phyloP scores from a whole-genome alignment of 1,140 invertebrate species.

The Drosophila lacertosa region DNA sequence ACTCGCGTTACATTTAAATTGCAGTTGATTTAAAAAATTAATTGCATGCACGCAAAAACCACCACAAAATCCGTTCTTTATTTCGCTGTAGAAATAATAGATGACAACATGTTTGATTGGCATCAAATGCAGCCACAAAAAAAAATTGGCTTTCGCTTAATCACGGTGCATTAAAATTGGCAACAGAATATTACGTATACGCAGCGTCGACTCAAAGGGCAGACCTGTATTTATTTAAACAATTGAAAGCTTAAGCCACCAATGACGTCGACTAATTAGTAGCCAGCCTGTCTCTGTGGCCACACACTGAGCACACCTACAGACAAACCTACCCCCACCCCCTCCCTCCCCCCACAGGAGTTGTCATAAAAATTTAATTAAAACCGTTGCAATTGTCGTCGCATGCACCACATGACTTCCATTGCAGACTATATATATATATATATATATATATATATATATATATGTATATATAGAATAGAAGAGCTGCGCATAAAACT shows the following conservation, averaged over 20 bases:
- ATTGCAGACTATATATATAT: constrained; percentile 17
- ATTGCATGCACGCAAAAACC: not conserved
- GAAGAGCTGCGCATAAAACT: constrained; percentile 14
- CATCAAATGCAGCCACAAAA: not conserved
- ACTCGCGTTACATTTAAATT: not conserved
- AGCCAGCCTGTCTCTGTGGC: constrained; percentile 11
- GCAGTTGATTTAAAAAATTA: not conserved
- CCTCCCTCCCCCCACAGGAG: not conserved
- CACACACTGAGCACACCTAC: constrained; percentile 6
- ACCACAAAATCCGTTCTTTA: not conserved
- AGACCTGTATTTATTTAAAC: constrained; percentile 25
- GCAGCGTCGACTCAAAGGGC: constrained; percentile 14
- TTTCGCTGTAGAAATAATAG: not conserved
- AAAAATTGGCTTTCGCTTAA: constrained; percentile 21
- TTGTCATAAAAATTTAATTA: constrained; percentile 51
- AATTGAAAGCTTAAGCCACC: constrained; percentile 37
- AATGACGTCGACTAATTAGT: constrained; percentile 36
- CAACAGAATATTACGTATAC: constrained; percentile 30
- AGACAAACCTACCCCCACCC: not conserved
- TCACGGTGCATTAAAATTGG: constrained; percentile 8
- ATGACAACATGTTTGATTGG: not conserved
- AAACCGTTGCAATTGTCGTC: constrained; percentile 41
- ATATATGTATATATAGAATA: not conserved
- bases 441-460: constrained; percentile 5
- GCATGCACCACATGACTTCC: constrained; percentile 33